Conservation (phyloP, 2,113 vertebrate species). For the Physeter macrocephalus region DNA sequence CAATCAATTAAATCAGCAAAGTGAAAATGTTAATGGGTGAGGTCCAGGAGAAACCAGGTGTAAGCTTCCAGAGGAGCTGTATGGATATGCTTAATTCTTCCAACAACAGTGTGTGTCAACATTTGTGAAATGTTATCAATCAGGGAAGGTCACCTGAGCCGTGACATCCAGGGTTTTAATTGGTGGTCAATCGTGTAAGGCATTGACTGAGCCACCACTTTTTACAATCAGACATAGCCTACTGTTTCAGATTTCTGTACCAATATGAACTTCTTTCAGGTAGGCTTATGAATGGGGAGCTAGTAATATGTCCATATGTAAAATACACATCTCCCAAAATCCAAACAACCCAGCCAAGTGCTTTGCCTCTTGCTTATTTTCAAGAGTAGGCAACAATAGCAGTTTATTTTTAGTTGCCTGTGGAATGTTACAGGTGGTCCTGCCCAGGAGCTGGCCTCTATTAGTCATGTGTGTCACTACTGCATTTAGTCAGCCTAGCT, state of each 20-base stretch:
- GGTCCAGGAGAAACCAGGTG: not conserved
- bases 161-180: not conserved
- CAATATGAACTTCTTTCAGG: not conserved
- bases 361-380: not conserved
- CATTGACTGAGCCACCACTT: not conserved
- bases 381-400: not conserved
- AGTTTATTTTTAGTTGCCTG: not conserved
- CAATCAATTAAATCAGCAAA: not conserved
- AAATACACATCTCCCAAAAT: not conserved
- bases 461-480: fast-evolving
- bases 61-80: not conserved
- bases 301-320: not conserved
- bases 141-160: not conserved
- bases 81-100: not conserved
- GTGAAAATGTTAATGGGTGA: not conserved
- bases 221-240: not conserved
- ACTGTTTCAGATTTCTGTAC: not conserved
- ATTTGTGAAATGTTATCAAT: not conserved
- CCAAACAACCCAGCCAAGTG: not conserved
- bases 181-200: not conserved
- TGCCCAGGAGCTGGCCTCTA: not conserved
- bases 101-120: not conserved
- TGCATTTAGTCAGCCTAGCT: not conserved
- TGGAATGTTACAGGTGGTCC: not conserved
- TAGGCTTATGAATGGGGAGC: not conserved